Evolutionary conservation across 1,140 invertebrate genomes (phyloP).

Genomic region (Lepidurus couesii): DNA sequence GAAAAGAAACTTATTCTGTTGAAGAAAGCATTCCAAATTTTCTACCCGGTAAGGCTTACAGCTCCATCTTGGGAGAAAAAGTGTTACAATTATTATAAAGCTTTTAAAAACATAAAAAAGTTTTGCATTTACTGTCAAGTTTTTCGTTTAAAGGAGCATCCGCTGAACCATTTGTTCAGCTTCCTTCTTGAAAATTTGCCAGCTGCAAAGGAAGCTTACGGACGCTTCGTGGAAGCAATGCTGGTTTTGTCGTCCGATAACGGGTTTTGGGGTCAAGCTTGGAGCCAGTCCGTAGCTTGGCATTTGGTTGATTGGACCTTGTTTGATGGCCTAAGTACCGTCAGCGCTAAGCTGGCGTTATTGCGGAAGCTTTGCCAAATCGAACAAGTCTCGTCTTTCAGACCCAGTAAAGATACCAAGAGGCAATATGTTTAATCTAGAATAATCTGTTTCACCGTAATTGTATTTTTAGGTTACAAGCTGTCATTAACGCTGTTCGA

Average conservation of each 20-base stretch:
- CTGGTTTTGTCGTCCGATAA: not conserved
- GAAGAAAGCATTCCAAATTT: not conserved
- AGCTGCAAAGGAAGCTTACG: not conserved
- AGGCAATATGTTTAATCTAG: not conserved
- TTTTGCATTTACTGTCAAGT: not conserved
- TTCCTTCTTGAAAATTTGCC: not conserved
- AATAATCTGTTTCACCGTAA: not conserved
- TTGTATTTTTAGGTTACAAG: not conserved
- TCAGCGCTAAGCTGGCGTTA: not conserved
- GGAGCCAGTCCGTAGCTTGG: not conserved
- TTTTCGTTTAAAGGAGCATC: not conserved
- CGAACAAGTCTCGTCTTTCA: not conserved
- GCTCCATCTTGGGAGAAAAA: not conserved
- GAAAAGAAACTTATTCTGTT: not conserved
- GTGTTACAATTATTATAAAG: not conserved
- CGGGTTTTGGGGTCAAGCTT: not conserved
- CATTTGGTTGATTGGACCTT: constrained; percentile 4
- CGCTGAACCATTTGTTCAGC: not conserved
- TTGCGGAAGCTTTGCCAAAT: not conserved
- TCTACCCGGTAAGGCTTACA: not conserved
- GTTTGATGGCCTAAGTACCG: not conserved
- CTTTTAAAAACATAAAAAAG: not conserved
- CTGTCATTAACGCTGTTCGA: not conserved
- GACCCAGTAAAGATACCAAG: not conserved
- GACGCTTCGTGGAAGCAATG: not conserved